Percentiles rank a stretch among this genome's conserved stretches.
These are phyloP conservation scores for Strigamia transsilvanica DNA, from an alignment of 2,888 invertebrate species.

Conservation along the genomic window DNA sequence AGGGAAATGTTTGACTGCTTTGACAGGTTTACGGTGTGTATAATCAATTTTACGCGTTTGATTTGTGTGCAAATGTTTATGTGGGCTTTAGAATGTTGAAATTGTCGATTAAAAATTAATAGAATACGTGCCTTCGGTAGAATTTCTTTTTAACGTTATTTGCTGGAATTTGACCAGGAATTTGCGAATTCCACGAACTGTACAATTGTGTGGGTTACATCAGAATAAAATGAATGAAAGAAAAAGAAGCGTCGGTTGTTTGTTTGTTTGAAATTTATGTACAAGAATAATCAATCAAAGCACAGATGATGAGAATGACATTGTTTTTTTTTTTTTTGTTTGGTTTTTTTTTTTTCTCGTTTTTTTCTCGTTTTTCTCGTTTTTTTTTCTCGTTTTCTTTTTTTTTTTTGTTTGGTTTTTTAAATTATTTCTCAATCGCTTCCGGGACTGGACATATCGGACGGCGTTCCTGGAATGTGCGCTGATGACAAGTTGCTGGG, in stretches of 20 bases:
- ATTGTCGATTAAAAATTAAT: too few species aligned
- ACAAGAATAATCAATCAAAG: slow-evolving; percentile 30
- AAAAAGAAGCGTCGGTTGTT: background rate
- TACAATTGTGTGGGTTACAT: background rate
- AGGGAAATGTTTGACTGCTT: too few species aligned
- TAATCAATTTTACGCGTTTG: too few species aligned
- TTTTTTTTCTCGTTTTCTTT: background rate
- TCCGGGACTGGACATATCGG: slow-evolving; percentile 57
- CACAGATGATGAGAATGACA: slow-evolving; percentile 30
- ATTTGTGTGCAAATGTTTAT: too few species aligned
- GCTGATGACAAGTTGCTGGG: slow-evolving; percentile 56
- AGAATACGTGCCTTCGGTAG: too few species aligned
- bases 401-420: background rate
- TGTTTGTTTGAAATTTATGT: slow-evolving; percentile 16
- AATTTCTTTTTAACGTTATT: too few species aligned
- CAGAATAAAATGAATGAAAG: background rate
- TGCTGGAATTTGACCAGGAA: too few species aligned
- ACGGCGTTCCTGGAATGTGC: slow-evolving; percentile 56
- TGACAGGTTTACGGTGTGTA: too few species aligned
- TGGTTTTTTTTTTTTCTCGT: background rate
- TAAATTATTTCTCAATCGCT: slow-evolving; percentile 55
- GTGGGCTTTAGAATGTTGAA: too few species aligned
- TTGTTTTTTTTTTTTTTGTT: background rate
- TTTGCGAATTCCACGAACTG: too few species aligned
- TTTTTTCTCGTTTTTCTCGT: background rate